Evolutionary conservation across 2,113 vertebrate species (phyloP), one percentile per base, ranked within the genome.

Genomic region (Hymenochirus boettgeri): DNA sequence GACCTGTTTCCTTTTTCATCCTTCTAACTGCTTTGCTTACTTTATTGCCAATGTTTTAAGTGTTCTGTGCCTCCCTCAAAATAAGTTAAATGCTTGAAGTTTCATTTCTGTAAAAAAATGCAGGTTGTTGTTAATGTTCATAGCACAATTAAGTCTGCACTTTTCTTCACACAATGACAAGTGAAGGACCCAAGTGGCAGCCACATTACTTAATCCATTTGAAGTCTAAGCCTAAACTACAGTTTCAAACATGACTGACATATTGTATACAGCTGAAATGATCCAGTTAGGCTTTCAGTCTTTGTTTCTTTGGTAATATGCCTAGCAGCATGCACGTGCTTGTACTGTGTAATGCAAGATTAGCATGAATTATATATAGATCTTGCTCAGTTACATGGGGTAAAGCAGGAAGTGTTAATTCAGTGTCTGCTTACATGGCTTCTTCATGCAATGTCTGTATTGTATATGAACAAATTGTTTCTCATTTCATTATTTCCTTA

Each of bases 1-100:
- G 65, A 73, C 69, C 61, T 73, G 66, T 73, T 70, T 79, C 70
- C 27, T 47, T 26, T 59, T 59, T 37, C 18, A 25, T 56, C 47
- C 12, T 31, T 51, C 9, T 61, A 27, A 51, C 42, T 58, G 45
- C 8, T 58, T 7, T 23, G 19, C 26, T 31, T 50, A 18, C 19
- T 22, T 50, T 31, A 46, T 4, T 46, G 24, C n/a, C 5, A 46
- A 15, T 25, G 13, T 7, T 21, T 17, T 23, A n/a, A n/a, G n/a
- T n/a, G n/a, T n/a, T n/a, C n/a, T n/a, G n/a, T n/a, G n/a, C n/a
- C n/a, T n/a, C n/a, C n/a, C n/a, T n/a, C n/a, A n/a, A n/a, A n/a
- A n/a, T n/a, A n/a, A n/a, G n/a, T n/a, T n/a, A n/a, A n/a, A n/a
- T n/a, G n/a, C n/a, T n/a, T n/a, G n/a, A n/a, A n/a, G n/a, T n/a